Evolutionary conservation across 2,113 vertebrate species (phyloP), one percentile per base, ranked within the genome.

Genomic region (Syrrhaptes paradoxus): DNA sequence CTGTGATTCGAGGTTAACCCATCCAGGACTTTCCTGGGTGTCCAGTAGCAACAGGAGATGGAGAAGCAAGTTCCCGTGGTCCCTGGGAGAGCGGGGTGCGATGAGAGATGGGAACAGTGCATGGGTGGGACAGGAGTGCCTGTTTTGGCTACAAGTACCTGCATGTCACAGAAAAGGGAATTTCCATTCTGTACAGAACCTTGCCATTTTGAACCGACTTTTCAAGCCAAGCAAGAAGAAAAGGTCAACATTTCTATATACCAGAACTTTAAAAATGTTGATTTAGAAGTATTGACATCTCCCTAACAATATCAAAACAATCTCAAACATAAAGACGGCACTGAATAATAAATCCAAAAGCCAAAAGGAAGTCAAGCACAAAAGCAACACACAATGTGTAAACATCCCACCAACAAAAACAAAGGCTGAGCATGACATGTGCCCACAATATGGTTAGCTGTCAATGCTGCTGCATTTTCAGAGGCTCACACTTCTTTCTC

Each of bases 241-340:
- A 95, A 96, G 94, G 94, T 95, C 95, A 95, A 89, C 74, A 25
- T 94, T 96, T 95, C 90, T 93, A 95, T 75, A 85, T 10, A 81
- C 62, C 41, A 68, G 17, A 90, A 89, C 68, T 85, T 72, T 90
- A 87, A 75, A 48, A 90, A 81, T 22, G 61, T 84, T 95, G 89
- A 92, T 96, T 92, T 89, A 71, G 34, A 84, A 92, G 45, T 86
- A 92, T 72, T 92, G 94, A 90, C 86, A 89, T 91, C 76, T 93
- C 83, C 80, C 80, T 93, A 92, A 88, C 70, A 90, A 86, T 80
- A 90, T 77, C 85, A 93, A 94, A 91, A 85, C 84, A 85, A 91
- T 58, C 89, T 71, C 75, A 83, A 80, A 76, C 86, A 72, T 90
- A 85, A 96, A 85, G 75, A 82, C 5, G 28, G 90, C 36, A 83